Base-by-base conservation (phyloP, 2,113 vertebrate genomes). In the Heterocephalus glaber region DNA sequence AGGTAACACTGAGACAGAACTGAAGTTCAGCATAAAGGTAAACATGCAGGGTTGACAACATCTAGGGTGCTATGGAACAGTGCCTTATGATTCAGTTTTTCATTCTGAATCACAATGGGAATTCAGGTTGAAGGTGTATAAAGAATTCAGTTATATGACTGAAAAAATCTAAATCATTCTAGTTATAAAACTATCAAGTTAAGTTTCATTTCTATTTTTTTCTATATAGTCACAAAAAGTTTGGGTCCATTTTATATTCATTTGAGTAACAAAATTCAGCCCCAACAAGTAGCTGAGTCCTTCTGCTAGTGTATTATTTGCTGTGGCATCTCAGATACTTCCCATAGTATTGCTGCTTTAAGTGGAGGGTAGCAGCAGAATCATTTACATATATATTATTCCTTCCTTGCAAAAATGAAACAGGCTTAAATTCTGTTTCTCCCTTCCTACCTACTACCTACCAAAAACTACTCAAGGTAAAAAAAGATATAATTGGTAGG, bases 321-420 rank as follows among this genome's bases (percentile, higher is more conserved):
- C 11, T 81, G 79, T 2, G n/a, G 33, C n/a, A 7, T 83, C 24
- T 96, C 94, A 92, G 44, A 81, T 5, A 56, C n/a, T 76, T 60
- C 49, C 3, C 80, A n/a, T 7, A 86, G 14, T 22, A 4, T 30
- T 44, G 26, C 22, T 89, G 30, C 54, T 85, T 86, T 86, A 91
- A 83, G 22, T 47, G 24, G 7, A 80, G 19, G 72, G 19, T 4
- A 83, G 58, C 41, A 66, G 26, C 5, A 88, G 52, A 88, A 65
- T 10, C 9, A 84, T 87, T 86, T 70, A 49, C 54, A 79, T 74
- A 72, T 68, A 61, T 66, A 54, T 61, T 79, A n/a, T 66, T 86
- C n/a, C 56, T 95, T 47, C 26, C 19, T 88, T 96, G 33, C n/a
- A 70, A 87, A 87, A 30, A 70, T 63, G 30, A 96, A 90, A 17